These are phyloP conservation scores for Syngnathus acus DNA, from an alignment of 2,797 vertebrate species.

Conservation along the genomic window DNA sequence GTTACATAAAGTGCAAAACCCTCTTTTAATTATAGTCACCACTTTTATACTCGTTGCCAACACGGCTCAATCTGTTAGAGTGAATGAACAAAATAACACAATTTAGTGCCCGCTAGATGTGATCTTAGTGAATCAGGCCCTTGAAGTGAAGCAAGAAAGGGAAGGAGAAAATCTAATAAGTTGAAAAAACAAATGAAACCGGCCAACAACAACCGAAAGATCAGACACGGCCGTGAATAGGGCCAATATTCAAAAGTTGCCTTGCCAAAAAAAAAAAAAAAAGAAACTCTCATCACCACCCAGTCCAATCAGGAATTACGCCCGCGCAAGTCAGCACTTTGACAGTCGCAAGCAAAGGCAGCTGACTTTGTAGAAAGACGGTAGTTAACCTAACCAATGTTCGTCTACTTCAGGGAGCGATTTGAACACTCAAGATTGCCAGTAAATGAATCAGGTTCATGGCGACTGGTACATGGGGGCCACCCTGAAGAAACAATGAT, in stretches of 20 bases:
- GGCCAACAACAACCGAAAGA: not conserved
- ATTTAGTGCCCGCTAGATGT: not conserved
- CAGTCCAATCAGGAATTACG: conserved; percentile 7
- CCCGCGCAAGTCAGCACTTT: not conserved
- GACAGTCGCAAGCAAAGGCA: conserved; percentile 30
- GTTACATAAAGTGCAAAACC: conserved; percentile 1
- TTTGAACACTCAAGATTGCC: not conserved
- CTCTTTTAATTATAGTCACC: not conserved
- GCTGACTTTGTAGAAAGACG: not conserved
- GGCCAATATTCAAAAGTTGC: not conserved
- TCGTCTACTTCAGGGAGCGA: not conserved
- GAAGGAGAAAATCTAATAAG: not conserved
- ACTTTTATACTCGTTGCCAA: not conserved
- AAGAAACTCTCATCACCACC: not conserved
- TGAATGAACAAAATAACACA: not conserved
- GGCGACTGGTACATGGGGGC: not conserved
- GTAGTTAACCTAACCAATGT: not conserved
- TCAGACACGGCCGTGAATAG: not conserved
- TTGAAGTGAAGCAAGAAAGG: not conserved
- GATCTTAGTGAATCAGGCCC: not conserved
- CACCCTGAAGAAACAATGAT: not conserved
- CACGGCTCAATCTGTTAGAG: not conserved
- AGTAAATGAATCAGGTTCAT: not conserved
- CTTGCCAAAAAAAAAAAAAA: not conserved
- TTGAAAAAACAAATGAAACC: not conserved